Evolutionary conservation across 2,797 vertebrate species (phyloP), one percentile per base, ranked within the genome.

Genomic region (Periophthalmus magnuspinnatus): DNA sequence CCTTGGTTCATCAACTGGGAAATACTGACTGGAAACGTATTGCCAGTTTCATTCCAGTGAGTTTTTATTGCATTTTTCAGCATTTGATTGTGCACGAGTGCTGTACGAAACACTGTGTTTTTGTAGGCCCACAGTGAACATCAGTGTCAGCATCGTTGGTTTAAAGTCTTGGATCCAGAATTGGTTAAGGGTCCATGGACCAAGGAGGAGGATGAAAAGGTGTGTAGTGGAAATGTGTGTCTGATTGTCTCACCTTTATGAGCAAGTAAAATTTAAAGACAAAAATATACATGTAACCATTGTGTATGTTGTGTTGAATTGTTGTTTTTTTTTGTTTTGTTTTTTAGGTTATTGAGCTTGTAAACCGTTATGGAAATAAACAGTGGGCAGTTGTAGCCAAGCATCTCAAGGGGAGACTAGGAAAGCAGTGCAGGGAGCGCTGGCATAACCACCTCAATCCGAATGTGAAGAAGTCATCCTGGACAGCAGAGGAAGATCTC

Each of bases 401-500:
- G 77, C 96, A 99, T 79, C 91, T 99, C 77, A 99, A 97, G 70
- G 98, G 98, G 60, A 90, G 97, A 0, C 85, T 99, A 63, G 98
- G 98, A 21, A 99, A 99, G 88, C 97, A 99, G 91, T 99, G 98
- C 60, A 90, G 98, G 6, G 97, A 99, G 5, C 97, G 97, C 69
- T 99, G 98, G 98, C 97, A 98, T 78, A 99, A 99, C 90, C 98
- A 99, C 86, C 94, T 99, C 72, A 99, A 99, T 72, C 98, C 98
- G 0, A 94, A 95, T 4, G 98, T 99, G 79, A 99, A 99, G 89
- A 99, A 99, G 79, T 98, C 96, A 0, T 99, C 96, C 0, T 99
- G 98, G 98, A 99, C 96, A 0, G 93, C 96, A 0, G 97, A 99
- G 66, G 98, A 99, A 80, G 98, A 99, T 85, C 95, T 95, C 47